Base-by-base conservation (phyloP, 2,113 vertebrate genomes). In the Nettapus auritus region DNA sequence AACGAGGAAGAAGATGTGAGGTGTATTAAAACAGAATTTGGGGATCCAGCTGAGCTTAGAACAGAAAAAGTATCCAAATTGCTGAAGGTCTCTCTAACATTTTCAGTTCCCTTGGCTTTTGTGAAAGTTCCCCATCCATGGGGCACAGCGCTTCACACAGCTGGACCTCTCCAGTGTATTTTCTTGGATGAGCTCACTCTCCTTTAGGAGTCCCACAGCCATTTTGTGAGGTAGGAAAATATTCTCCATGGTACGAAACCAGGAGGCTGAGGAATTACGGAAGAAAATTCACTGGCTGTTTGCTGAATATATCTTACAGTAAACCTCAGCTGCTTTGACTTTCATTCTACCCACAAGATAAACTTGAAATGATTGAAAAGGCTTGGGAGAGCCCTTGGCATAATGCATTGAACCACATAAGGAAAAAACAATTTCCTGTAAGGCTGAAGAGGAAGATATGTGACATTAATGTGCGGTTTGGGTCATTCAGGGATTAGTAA, bases 371-470 rank as follows among this genome's bases (percentile, higher is more conserved):
- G 50, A 57, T 7, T 20, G 36, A 28, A 55, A 60, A 78, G 28
- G 19, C 38, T 44, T 48, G 26, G 25, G 60, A 73, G 28, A 79
- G 19, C 17, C 16, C 33, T 36, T 63, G 67, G 14, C 18, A 18
- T 60, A 33, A 12, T n/a, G 36, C 36, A 34, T 11, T 31, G 55
- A 33, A 38, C 53, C n/a, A 69, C 34, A 12, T 36, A 36, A 73
- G 13, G 11, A 63, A 52, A 77, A 60, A 50, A 52, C 0, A 0
- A 22, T 59, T 53, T 80, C 16, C 44, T 60, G 33, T 19, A 31
- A 55, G 22, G 56, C 25, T 66, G 50, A 60, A 34, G 36, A 80
- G 56, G 50, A 59, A 75, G 48, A 38, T 57, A 59, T 12, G 13
- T n/a, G 29, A 34, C 29, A 3, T 34, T 59, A 64, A 59, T 20